Conservation (phyloP, 2,113 vertebrate species). For the Muntiacus reevesi region DNA sequence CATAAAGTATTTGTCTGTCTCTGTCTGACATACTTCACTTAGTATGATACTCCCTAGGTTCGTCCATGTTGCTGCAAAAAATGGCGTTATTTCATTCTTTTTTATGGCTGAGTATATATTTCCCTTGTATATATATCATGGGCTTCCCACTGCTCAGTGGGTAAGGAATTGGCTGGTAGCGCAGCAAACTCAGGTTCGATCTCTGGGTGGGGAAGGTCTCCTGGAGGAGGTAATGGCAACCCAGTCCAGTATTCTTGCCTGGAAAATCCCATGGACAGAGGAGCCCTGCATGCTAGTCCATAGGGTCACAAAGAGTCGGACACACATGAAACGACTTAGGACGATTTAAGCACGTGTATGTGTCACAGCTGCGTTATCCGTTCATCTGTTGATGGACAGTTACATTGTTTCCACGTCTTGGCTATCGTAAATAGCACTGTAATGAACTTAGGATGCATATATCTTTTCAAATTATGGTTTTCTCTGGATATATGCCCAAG, state of each 20-base stretch:
- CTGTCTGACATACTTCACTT: not conserved
- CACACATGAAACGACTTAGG: not conserved
- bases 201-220: not conserved
- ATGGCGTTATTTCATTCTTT: not conserved
- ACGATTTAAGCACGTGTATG: rapidly evolving
- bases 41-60: not conserved
- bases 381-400: not conserved
- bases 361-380: not conserved
- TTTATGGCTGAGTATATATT: not conserved
- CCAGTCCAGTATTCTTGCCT: not conserved
- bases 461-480: not conserved
- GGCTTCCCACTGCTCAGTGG: not conserved
- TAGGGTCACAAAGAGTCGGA: not conserved
- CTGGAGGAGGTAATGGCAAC: not conserved
- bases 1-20: not conserved
- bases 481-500: not conserved
- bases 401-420: not conserved
- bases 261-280: not conserved
- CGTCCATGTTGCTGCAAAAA: not conserved
- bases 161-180: not conserved
- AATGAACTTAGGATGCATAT: not conserved
- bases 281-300: not conserved
- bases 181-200: not conserved
- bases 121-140: not conserved
- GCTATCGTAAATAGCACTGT: not conserved